Evolutionary conservation across 1,140 invertebrate genomes (phyloP), one percentile per base, ranked within the genome.

Genomic region (Chironomus striatipennis): DNA sequence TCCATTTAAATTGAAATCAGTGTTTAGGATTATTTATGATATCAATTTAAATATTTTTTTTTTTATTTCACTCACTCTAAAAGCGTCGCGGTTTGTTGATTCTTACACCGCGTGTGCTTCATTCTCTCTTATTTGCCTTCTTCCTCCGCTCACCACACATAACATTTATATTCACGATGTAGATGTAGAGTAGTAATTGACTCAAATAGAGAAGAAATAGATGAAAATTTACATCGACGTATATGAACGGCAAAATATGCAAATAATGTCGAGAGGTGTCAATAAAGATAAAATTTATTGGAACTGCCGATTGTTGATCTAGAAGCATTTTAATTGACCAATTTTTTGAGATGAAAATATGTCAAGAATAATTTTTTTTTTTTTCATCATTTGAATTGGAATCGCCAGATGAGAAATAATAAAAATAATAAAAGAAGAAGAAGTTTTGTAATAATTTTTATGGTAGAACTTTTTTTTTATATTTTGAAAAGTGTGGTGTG

Each of bases 1-100:
- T 57, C n/a, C 7, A 67, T 17, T 70, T 10, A 70, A 70, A 18
- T 70, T 70, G 18, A 70, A 70, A 70, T 70, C 65, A 18, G 5
- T 21, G 65, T 21, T 70, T 70, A 21, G 65, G 65, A 70, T 70
- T 70, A 70, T 70, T 70, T 70, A 70, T 70, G 65, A 70, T 70
- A 70, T 70, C 65, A 70, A 70, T 70, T 70, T 70, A 70, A 70
- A 70, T 70, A 70, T 70, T 70, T 70, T 21, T 70, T 8, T 7
- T 20, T 70, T 70, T 70, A n/a, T n/a, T 10, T 57, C 47, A 12
- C n/a, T n/a, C 7, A 34, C 24, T 34, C 24, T 34, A 57, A 57
- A 57, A 57, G 47, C 47, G 47, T 57, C n/a, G 47, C 47, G 47
- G 47, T 57, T 57, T 57, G 47, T 57, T 57, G 47, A 57, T 57